Conservation (phyloP, 2,888 invertebrate species). For the Stegophylla sp. region DNA sequence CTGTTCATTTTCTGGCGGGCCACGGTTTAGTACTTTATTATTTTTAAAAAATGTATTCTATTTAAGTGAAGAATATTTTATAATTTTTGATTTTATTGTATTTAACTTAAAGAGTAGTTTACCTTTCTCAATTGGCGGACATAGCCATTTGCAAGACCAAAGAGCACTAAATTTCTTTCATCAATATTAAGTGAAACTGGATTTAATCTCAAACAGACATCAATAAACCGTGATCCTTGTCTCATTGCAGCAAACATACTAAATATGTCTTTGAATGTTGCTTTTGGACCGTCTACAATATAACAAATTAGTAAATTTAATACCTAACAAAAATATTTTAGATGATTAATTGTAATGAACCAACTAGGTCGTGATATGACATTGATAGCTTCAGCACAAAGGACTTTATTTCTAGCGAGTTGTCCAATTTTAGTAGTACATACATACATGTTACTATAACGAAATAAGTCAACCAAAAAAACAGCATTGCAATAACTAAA, state of each 20-base stretch:
- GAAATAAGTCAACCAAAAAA: slow-evolving; percentile 78
- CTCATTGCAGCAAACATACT: slow-evolving; percentile 79
- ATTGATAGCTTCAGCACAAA: slow-evolving; percentile 68
- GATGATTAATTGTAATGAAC: slow-evolving; percentile 66
- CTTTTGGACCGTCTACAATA: slow-evolving; percentile 71
- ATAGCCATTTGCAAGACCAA: slow-evolving; percentile 84
- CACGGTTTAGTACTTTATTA: too few species aligned
- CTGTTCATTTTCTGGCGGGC: too few species aligned
- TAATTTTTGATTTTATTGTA: neutral
- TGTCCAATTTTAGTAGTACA: slow-evolving; percentile 77
- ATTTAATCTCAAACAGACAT: slow-evolving; percentile 76
- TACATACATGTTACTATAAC: slow-evolving; percentile 86
- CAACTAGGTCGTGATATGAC: slow-evolving; percentile 40
- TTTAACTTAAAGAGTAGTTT: slow-evolving; percentile 16
- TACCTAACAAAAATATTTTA: neutral
- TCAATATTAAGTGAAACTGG: slow-evolving; percentile 79
- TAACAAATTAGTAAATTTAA: slow-evolving; percentile 69
- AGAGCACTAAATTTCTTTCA: slow-evolving; percentile 83
- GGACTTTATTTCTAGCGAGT: slow-evolving; percentile 71
- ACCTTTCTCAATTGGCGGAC: slow-evolving; percentile 83
- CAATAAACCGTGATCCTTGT: slow-evolving; percentile 78
- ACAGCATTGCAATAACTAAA: slow-evolving; percentile 75
- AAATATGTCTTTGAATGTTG: slow-evolving; percentile 75
- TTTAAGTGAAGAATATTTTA: too few species aligned
- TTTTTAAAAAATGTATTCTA: too few species aligned